Evolutionary conservation across 2,113 vertebrate genomes (phyloP).

Genomic region (Ginglymostoma cirratum): DNA sequence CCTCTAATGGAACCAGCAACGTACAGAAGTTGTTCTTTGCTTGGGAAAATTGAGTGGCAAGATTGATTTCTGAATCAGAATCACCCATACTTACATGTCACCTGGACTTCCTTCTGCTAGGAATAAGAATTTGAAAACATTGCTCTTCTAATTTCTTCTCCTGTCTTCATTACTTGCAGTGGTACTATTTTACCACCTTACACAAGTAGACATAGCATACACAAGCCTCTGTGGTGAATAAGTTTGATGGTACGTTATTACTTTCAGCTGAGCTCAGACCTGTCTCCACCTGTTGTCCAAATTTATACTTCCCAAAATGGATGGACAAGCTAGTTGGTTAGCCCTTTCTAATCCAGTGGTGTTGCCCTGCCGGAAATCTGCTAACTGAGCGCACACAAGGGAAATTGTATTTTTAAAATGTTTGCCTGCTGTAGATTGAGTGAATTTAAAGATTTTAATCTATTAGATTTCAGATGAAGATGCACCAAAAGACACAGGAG

Average conservation of each 20-base stretch:
- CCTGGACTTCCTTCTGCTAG: not conserved
- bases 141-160: not conserved
- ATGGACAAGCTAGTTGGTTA: not conserved
- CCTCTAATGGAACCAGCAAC: not conserved
- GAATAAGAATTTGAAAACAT: not conserved
- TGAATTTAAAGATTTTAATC: not conserved
- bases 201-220: not conserved
- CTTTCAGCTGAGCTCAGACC: not conserved
- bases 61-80: not conserved
- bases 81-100: not conserved
- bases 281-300: not conserved
- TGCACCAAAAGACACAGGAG: conserved; percentile 43
- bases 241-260: not conserved
- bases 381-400: not conserved
- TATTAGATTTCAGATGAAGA: conserved; percentile 67
- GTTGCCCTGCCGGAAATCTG: too few species aligned
- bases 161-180: not conserved
- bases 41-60: not conserved
- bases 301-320: not conserved
- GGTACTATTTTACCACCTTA: not conserved
- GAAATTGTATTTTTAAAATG: not conserved
- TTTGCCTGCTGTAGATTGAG: not conserved
- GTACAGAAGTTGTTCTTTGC: not conserved
- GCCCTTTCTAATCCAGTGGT: not conserved
- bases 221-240: not conserved